Evolutionary conservation across 1,140 invertebrate genomes (phyloP).

Genomic region (Heliconius nattereri): DNA sequence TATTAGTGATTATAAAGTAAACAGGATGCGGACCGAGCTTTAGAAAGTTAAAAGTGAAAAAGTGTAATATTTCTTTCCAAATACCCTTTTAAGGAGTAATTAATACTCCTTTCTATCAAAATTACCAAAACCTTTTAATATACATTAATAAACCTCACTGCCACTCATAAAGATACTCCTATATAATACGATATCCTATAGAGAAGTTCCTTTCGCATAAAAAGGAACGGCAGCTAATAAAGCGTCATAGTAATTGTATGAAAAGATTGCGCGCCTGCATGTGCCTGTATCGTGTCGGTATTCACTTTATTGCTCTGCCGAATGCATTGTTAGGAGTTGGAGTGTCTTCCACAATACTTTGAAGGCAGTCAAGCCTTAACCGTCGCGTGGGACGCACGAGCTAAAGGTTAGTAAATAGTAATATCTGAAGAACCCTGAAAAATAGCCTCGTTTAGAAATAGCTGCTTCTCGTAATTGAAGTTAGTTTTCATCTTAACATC

Average conservation of each 20-base stretch:
- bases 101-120: too few species aligned
- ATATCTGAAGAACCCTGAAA: not conserved
- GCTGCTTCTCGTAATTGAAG: not conserved
- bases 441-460: not conserved
- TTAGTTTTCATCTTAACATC: not conserved
- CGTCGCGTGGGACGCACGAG: slow-evolving; percentile 29
- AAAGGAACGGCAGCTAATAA: slow-evolving; percentile 49
- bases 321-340: slow-evolving; percentile 39
- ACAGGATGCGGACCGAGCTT: too few species aligned
- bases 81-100: too few species aligned
- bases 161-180: not conserved
- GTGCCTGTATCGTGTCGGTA: slow-evolving; percentile 44
- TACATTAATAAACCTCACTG: too few species aligned
- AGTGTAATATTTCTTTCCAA: too few species aligned
- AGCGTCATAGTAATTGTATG: slow-evolving; percentile 41
- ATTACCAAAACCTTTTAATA: too few species aligned
- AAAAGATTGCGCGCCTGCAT: slow-evolving; percentile 48
- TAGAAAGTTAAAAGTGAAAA: too few species aligned
- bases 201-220: not conserved
- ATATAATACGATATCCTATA: not conserved
- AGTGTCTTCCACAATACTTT: slow-evolving; percentile 30
- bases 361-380: slow-evolving; percentile 42
- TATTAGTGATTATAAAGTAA: too few species aligned
- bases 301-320: slow-evolving; percentile 47
- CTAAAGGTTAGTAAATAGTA: not conserved